phyloP scores from a whole-genome alignment of 2,797 vertebrate species.

The Borostomias antarcticus region DNA sequence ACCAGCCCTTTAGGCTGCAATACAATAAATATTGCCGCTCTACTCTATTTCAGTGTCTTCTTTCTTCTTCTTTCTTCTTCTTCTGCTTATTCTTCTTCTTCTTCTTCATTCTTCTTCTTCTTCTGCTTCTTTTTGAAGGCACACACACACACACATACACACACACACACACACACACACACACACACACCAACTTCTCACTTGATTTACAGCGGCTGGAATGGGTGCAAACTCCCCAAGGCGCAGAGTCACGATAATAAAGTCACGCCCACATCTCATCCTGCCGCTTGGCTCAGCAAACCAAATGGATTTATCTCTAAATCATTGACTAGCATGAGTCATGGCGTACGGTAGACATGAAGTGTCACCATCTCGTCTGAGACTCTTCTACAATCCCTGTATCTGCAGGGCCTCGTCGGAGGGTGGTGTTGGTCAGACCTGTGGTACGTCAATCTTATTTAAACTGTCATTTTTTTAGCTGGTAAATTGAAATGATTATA shows the following conservation, averaged over 20 bases:
- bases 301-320: constrained; percentile 54
- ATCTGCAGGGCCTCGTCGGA: no score
- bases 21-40: no score
- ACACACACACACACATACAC: background rate
- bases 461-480: background rate
- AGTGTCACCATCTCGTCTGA: constrained; percentile 11
- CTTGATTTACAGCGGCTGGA: constrained; percentile 61
- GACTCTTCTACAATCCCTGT: no score
- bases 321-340: constrained; percentile 39
- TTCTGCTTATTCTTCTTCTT: no score
- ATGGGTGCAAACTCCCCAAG: constrained; percentile 42
- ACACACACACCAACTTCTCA: constrained; percentile 33
- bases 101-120: no score
- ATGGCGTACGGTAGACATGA: constrained; percentile 32
- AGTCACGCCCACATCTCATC: constrained; percentile 48
- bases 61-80: no score
- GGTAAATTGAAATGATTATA: background rate
- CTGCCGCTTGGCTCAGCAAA: constrained; percentile 31
- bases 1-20: background rate
- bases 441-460: background rate
- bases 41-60: no score
- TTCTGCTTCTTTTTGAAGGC: no score
- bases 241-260: constrained; percentile 36
- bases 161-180: background rate
- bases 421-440: no score